These are phyloP conservation scores for Megathymus violae DNA, from an alignment of 1,140 invertebrate genomes.

Conservation along the genomic window DNA sequence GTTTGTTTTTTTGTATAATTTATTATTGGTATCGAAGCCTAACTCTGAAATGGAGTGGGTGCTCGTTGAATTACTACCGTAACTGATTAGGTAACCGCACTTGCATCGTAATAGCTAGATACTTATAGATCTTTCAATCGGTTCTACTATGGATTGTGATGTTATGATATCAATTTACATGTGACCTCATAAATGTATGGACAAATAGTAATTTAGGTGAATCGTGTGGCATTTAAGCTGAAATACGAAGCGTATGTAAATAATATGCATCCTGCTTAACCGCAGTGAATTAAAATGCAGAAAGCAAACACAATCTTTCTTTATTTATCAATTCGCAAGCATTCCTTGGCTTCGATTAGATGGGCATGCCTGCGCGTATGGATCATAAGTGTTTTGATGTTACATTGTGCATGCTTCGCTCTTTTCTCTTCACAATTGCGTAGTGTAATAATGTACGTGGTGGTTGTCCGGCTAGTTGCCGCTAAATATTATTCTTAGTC, in stretches of 20 bases:
- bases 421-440: constrained; percentile 17
- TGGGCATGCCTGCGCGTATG: constrained; percentile 21
- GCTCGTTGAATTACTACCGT: constrained; percentile 53
- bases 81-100: constrained; percentile 32
- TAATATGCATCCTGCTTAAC: constrained; percentile 24
- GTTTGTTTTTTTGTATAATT: constrained; percentile 31
- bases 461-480: constrained; percentile 40
- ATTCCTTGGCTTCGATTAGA: constrained; percentile 33
- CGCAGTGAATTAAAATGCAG: constrained; percentile 28
- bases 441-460: constrained; percentile 18
- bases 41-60: constrained; percentile 42
- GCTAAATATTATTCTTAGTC: constrained; percentile 59
- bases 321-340: constrained; percentile 34
- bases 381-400: constrained; percentile 30
- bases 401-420: constrained; percentile 6
- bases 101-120: constrained; percentile 13
- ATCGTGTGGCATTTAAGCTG: background rate
- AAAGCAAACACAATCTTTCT: constrained; percentile 28
- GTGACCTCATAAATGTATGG: background rate
- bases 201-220: constrained; percentile 3
- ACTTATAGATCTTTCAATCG: constrained; percentile 8
- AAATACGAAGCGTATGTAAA: constrained; percentile 9
- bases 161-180: constrained; percentile 7
- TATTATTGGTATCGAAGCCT: constrained; percentile 23
- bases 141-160: constrained; percentile 1